These are phyloP conservation scores for Melanargia galathea DNA, from an alignment of 2,888 invertebrate species.

Conservation along the genomic window DNA sequence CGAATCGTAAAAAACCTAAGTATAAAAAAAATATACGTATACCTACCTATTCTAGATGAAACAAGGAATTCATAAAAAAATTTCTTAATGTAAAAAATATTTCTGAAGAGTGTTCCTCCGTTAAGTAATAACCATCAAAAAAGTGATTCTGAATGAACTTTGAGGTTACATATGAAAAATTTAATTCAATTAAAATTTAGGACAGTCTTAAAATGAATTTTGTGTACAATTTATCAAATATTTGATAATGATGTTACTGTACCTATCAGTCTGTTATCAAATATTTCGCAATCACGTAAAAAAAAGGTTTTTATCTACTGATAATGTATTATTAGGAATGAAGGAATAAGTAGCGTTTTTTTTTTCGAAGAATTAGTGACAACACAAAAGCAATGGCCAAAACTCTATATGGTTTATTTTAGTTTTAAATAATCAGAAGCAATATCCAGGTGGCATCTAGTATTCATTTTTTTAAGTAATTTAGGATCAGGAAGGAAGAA, in stretches of 20 bases:
- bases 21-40: too few relatives aligned
- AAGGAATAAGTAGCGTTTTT: conserved; percentile 5
- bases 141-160: not conserved
- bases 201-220: conserved; percentile 20
- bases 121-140: not conserved
- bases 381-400: conserved; percentile 73
- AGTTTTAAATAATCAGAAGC: conserved; percentile 16
- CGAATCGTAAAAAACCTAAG: too few relatives aligned
- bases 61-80: too few relatives aligned
- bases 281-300: conserved; percentile 16
- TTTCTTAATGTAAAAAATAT: too few relatives aligned
- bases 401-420: conserved; percentile 68
- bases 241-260: conserved; percentile 18
- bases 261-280: conserved; percentile 15
- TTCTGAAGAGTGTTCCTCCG: too few relatives aligned
- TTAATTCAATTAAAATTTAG: not conserved
- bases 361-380: conserved; percentile 38
- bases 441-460: not conserved
- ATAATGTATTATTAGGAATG: conserved; percentile 18
- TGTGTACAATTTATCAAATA: conserved; percentile 20
- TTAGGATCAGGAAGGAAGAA: conserved; percentile 27
- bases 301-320: conserved; percentile 30
- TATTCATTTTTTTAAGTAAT: conserved; percentile 22
- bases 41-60: too few relatives aligned
- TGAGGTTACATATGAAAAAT: not conserved